Base-by-base conservation (phyloP, 2,888 invertebrate species). In the Leptogaster cylindrica region DNA sequence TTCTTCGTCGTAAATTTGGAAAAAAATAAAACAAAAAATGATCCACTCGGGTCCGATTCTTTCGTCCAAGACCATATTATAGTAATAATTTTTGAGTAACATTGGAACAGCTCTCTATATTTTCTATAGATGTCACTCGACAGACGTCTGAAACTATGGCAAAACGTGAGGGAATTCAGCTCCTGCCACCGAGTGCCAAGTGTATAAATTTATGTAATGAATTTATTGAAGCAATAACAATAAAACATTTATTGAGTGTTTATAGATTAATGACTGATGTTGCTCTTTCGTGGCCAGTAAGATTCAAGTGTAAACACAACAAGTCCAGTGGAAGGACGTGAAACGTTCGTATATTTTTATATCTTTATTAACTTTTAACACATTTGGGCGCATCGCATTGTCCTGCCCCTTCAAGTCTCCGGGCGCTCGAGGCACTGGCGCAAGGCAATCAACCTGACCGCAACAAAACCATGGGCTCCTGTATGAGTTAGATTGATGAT, bases 161-260 rank as follows among this genome's bases (percentile, higher is more conserved):
- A 28, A 28, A 28, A 14, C 51, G 16, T 16, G 25, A 14, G 10
- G 27, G 20, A 10, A 10, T 8, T n/a, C 23, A 25, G 48, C 48
- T 23, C 23, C 25, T 7, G 25, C 20, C 23, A 5, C 12, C n/a
- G 46, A 51, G 46, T 20, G 46, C 2, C 51, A 3, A 28, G 58
- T 23, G 64, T 27, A 63, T 44, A 67, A 69, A 69, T 51, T 52
- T 68, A 36, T 52, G 70, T 71, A 71, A 71, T 71, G 71, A 71
- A 70, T 71, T 71, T 71, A 71, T 70, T 71, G 71, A 69, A 68
- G 71, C 65, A 27, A 70, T 71, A 71, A 71, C 66, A 70, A 71
- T 71, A 71, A 71, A 71, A 69, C 16, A 64, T 71, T 71, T 71
- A 71, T 71, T 71, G 71, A 71, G 71, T 71, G 71, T 71, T 71